Evolutionary conservation across 2,113 vertebrate species (phyloP).

Genomic region (Butorides virescens): DNA sequence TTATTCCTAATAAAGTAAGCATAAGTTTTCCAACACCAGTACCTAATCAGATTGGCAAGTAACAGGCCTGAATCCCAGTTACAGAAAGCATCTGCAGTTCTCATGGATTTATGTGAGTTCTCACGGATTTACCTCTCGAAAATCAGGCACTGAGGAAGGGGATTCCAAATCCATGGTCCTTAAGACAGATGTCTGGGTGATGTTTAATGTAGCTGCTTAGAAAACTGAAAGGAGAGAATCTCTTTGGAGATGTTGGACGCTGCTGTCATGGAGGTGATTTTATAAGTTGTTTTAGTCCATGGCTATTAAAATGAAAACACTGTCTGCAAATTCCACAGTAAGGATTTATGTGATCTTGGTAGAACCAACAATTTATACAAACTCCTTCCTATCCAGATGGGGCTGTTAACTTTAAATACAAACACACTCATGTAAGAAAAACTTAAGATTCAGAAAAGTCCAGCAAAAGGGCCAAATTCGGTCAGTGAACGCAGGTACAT

Average conservation of each 20-base stretch:
- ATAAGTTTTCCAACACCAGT: background rate
- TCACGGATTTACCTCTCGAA: background rate
- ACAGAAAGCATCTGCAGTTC: background rate
- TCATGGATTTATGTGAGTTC: background rate
- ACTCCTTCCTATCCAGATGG: background rate
- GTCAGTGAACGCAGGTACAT: background rate
- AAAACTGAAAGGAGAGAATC: background rate
- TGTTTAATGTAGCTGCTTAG: background rate
- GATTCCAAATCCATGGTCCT: background rate
- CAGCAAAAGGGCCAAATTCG: background rate
- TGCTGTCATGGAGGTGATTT: background rate
- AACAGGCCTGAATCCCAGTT: background rate
- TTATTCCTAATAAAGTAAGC: background rate
- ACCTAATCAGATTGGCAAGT: background rate
- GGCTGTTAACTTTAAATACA: background rate
- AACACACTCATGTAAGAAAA: background rate
- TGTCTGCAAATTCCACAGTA: background rate
- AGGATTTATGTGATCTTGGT: background rate
- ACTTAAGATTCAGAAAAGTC: background rate
- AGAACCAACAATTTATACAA: background rate
- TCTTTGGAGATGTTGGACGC: background rate
- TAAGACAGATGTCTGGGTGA: background rate
- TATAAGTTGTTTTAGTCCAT: background rate
- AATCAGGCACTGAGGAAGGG: background rate
- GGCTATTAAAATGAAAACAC: background rate